Evolutionary conservation across 2,797 vertebrate genomes (phyloP).

Genomic region (Amazonetta brasiliensis): DNA sequence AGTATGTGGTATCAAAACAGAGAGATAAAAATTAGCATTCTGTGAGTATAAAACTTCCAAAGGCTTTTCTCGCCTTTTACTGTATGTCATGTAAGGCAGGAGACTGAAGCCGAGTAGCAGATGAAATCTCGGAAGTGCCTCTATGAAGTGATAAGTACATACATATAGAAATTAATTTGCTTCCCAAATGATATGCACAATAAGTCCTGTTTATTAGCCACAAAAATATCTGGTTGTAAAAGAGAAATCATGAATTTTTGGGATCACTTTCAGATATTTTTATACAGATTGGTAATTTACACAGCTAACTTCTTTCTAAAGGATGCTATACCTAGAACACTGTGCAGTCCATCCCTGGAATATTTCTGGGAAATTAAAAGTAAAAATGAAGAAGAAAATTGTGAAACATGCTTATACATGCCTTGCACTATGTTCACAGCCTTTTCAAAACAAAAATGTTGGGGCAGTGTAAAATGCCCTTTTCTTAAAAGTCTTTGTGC

Average conservation of each 20-base stretch:
- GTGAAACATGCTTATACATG: neutral
- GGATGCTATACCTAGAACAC: neutral
- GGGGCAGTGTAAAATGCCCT: neutral
- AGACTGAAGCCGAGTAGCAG: neutral
- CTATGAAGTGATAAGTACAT: neutral
- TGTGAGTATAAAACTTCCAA: neutral
- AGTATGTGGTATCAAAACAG: neutral
- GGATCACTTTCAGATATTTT: neutral
- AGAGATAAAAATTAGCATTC: neutral
- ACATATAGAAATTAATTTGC: neutral
- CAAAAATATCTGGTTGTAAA: neutral
- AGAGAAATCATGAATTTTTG: neutral
- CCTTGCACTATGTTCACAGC: neutral
- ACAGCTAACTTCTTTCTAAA: neutral
- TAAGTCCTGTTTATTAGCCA: neutral
- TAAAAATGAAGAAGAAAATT: neutral
- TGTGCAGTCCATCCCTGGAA: neutral
- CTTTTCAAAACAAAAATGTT: neutral
- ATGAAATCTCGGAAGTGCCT: neutral
- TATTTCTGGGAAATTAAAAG: neutral
- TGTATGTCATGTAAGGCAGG: neutral
- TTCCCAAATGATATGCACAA: neutral
- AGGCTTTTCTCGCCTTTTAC: neutral
- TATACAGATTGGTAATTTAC: neutral
- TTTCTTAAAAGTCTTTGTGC: neutral